Conservation (phyloP, 2,113 vertebrate species). For the Lanius ludovicianus region DNA sequence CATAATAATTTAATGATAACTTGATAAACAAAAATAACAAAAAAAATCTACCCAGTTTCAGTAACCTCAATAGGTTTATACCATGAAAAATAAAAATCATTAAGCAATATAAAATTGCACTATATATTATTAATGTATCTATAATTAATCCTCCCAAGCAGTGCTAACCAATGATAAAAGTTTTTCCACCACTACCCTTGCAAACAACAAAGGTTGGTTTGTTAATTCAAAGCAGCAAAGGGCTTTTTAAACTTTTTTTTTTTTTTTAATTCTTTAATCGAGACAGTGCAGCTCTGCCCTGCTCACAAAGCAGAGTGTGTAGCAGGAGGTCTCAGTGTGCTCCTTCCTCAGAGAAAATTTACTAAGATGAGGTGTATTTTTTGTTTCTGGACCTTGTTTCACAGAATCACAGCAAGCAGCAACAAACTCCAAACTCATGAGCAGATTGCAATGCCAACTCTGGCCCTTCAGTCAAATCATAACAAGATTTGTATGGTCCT, state of each 20-base stretch:
- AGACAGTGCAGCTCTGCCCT: not conserved
- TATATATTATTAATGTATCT: constrained; percentile 34
- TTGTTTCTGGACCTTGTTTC: constrained; percentile 1
- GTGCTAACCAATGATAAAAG: not conserved
- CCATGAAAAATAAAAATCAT: not conserved
- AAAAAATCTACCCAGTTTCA: not conserved
- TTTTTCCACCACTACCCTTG: not conserved
- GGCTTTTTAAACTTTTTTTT: not conserved
- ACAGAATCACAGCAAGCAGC: not conserved
- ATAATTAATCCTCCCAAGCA: constrained; percentile 33
- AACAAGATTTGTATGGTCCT: not conserved
- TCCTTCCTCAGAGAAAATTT: not conserved
- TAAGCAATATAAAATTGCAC: not conserved
- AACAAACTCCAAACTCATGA: not conserved
- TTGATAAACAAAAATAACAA: not conserved
- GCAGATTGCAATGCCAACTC: not conserved
- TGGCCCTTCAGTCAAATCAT: constrained; percentile 31
- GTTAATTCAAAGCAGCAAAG: not conserved
- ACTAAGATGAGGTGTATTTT: not conserved
- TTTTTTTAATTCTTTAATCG: not conserved
- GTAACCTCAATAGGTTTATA: not conserved
- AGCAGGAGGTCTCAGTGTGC: not conserved
- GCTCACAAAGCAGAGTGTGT: not conserved
- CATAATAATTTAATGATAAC: not conserved
- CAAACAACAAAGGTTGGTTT: not conserved